Evolutionary conservation across 92 coral and sea anemone genomes (phyloP), one percentile per base, ranked within the genome.

Genomic region (Palythoa grandis): DNA sequence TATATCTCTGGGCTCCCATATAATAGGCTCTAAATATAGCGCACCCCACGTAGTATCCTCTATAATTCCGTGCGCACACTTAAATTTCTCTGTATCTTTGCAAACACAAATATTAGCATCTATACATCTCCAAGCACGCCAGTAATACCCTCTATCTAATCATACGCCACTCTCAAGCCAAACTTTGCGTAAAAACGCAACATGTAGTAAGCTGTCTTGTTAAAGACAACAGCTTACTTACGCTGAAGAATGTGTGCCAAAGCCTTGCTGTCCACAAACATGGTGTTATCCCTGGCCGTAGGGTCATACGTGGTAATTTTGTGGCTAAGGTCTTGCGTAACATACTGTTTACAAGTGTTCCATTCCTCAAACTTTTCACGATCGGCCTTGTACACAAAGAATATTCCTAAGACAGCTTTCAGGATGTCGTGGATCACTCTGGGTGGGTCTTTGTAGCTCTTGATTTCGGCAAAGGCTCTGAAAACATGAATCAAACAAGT

Each of bases 381-480:
- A 17, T 91, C 88, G 38, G 85, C 89, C 29, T 40, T 78, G 40
- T 82, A 78, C 29, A 89, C 73, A 74, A 91, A 79, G 68, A 96
- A 96, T 63, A 96, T 96, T 47, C 95, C 98, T 39, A 96, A 87
- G n/a, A 96, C 98, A 5, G 98, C 95, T 80, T 94, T 92, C 24
- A 96, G 94, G 71, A 96, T 96, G 88, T 96, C 96, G 85, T 96
- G 98, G 84, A 96, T 88, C 67, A 96, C 95, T 84, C 94, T 96
- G 4, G 98, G 98, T 17, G 98, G 98, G 65, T 96, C 98, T 82
- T 96, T 96, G 93, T 96, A 96, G 85, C 98, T 96, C 82, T 96
- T 96, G 82, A 96, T 92, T 86, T 96, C 98, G n/a, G 98, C 98
- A 68, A 96, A 96, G 17, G 98, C 98, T 65, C 98, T 96, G 68